Conservation (phyloP, 2,797 vertebrate species). For the Selene dorsalis region DNA sequence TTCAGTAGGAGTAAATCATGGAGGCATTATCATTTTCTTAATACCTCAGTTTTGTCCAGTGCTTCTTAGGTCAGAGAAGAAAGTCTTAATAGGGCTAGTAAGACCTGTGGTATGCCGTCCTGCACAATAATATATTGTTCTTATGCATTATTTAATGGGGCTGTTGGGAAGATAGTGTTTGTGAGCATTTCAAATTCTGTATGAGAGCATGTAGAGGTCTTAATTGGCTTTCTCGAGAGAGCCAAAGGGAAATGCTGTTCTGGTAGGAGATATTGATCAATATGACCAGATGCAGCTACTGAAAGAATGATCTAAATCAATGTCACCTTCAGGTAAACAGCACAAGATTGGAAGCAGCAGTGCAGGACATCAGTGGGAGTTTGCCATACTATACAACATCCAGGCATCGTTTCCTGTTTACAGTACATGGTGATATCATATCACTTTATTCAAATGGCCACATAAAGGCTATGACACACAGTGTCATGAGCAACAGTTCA, state of each 20-base stretch:
- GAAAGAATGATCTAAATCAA: constrained; percentile 77
- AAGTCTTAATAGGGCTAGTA: constrained; percentile 63
- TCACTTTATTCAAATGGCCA: constrained; percentile 54
- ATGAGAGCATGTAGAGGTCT: constrained; percentile 66
- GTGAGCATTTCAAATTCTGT: constrained; percentile 70
- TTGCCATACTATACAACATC: constrained; percentile 4
- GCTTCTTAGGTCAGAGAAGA: constrained; percentile 51
- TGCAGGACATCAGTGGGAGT: constrained; percentile 30
- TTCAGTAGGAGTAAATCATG: constrained; percentile 55
- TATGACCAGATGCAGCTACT: constrained; percentile 70
- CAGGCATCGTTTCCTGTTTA: constrained; percentile 26
- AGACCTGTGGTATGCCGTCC: constrained; percentile 55
- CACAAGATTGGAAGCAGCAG: constrained; percentile 31
- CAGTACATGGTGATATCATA: constrained; percentile 43
- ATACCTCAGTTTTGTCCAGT: constrained; percentile 55
- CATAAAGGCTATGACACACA: constrained; percentile 49
- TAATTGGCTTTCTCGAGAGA: constrained; percentile 76
- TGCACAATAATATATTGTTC: constrained; percentile 74
- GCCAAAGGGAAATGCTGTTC: constrained; percentile 74
- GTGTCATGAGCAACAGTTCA: constrained; percentile 45
- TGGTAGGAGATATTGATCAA: constrained; percentile 75
- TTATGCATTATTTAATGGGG: constrained; percentile 81
- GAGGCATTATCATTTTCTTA: constrained; percentile 65
- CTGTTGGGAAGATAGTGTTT: constrained; percentile 72
- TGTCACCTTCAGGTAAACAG: constrained; percentile 75